Percentiles rank a stretch among this genome's conserved stretches.
These are phyloP conservation scores for Steinernema khuongi DNA, from an alignment of 1,140 invertebrate genomes.

Conservation along the genomic window DNA sequence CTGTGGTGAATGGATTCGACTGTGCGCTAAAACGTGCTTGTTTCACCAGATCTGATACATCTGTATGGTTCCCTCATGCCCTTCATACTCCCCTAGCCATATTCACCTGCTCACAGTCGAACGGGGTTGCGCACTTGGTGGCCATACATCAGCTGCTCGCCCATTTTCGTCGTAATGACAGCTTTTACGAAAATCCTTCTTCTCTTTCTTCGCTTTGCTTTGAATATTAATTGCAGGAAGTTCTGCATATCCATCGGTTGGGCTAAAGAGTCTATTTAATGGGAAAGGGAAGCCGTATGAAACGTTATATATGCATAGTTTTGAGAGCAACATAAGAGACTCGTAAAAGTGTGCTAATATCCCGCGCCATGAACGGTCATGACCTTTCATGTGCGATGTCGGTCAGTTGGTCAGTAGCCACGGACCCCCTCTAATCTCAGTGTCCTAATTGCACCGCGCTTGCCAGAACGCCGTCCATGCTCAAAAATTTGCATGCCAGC, in stretches of 20 bases:
- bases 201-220: neutral
- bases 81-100: no score
- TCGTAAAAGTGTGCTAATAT: no score
- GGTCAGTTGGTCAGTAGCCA: neutral
- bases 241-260: neutral
- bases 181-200: neutral
- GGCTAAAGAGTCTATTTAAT: neutral
- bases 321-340: no score
- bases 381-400: conserved; percentile 5
- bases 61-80: no score
- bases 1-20: neutral
- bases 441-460: neutral
- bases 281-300: no score
- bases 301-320: no score
- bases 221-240: neutral
- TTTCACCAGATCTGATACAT: neutral
- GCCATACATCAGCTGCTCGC: neutral
- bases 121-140: neutral
- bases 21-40: neutral
- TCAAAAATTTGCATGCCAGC: neutral
- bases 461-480: neutral
- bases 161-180: conserved; percentile 4
- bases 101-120: conserved; percentile 14
- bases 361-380: neutral
- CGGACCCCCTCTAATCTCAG: neutral